phyloP scores from a whole-genome alignment of 2,113 vertebrate genomes.

The Notarius quadriscutis region DNA sequence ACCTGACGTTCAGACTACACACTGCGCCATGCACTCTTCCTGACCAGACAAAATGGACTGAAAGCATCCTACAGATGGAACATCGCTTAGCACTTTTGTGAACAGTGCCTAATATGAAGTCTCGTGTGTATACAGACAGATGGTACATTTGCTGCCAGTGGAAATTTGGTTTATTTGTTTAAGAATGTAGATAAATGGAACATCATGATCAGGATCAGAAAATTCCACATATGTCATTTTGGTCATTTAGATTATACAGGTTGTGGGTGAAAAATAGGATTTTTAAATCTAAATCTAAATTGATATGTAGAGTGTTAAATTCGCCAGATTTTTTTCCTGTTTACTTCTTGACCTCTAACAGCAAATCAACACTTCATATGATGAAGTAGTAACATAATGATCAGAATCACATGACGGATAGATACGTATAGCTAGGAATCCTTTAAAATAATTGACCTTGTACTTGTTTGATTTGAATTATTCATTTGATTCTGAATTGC shows the following conservation, averaged over 20 bases:
- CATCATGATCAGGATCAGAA: not conserved
- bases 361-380: not conserved
- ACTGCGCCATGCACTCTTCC: not conserved
- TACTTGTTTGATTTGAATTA: not conserved
- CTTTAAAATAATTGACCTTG: not conserved
- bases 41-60: not conserved
- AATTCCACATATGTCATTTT: not conserved
- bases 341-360: not conserved
- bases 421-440: not conserved
- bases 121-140: constrained; percentile 11
- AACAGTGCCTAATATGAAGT: not conserved
- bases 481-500: not conserved
- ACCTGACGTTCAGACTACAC: not conserved
- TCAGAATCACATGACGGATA: not conserved
- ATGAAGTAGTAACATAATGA: not conserved
- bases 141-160: not conserved
- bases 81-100: not conserved
- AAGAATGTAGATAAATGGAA: not conserved
- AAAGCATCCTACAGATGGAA: constrained; percentile 20
- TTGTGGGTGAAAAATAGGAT: not conserved
- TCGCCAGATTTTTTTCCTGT: not conserved
- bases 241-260: not conserved
- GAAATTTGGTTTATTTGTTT: not conserved
- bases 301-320: no score
- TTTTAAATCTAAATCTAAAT: not conserved